Evolutionary conservation across 2,888 invertebrate genomes (phyloP).

Genomic region (Thysanoteuthis rhombus): DNA sequence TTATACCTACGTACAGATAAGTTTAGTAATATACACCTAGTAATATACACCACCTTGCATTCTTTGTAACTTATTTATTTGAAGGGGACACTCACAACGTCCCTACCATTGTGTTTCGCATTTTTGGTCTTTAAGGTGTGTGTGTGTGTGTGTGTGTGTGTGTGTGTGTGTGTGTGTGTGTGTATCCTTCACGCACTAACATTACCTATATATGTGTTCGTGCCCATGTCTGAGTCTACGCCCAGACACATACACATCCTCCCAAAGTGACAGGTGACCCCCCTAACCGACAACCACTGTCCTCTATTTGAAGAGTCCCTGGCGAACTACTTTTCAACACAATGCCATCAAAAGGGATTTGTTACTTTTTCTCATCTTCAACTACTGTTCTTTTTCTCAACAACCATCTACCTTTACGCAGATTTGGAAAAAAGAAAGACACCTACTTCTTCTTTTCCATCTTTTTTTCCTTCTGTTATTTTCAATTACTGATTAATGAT

Average conservation of each 20-base stretch:
- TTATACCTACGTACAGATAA: not conserved
- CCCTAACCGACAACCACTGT: not conserved
- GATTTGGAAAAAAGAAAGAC: not conserved
- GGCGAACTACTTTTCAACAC: not conserved
- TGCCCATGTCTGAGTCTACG: not conserved
- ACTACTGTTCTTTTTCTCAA: not conserved
- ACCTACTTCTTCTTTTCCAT: not conserved
- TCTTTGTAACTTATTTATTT: no score
- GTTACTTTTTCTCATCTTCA: not conserved
- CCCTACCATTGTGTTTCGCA: not conserved
- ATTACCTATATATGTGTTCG: not conserved
- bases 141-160: not conserved
- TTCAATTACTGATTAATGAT: not conserved
- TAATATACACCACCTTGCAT: not conserved
- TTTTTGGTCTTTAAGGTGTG: not conserved
- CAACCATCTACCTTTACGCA: not conserved
- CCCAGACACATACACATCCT: not conserved
- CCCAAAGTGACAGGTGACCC: not conserved
- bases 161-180: not conserved
- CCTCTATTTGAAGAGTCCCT: not conserved
- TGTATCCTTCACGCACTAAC: not conserved
- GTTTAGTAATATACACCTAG: not conserved
- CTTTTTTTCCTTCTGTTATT: not conserved
- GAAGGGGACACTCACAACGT: not conserved
- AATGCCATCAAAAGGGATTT: not conserved